A percentile compares a stretch with the other conserved stretches of the same genome.
phyloP scores from a whole-genome alignment of 2,113 vertebrate genomes.

The Callocephalon fimbriatum region DNA sequence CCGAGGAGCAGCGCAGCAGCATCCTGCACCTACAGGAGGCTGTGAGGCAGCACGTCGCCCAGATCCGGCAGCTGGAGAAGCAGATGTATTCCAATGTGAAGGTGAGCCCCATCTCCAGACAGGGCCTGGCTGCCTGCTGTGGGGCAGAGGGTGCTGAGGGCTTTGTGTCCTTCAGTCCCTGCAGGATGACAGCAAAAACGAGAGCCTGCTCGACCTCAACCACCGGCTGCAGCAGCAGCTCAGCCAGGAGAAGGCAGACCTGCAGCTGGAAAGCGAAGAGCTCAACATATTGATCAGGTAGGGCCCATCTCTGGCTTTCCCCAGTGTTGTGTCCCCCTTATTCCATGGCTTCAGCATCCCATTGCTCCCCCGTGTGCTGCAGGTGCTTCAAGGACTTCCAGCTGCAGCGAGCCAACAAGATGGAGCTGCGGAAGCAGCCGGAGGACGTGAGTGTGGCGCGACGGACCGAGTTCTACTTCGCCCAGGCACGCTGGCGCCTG shows the following conservation, averaged over 20 bases:
- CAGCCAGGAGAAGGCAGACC: constrained; percentile 91
- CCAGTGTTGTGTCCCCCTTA: fast-evolving
- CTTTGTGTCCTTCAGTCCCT: constrained; percentile 79
- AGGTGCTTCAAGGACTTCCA: constrained; percentile 99
- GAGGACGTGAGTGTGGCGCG: constrained; percentile 95
- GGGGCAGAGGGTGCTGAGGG: neutral
- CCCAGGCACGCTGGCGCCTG: constrained; percentile 95
- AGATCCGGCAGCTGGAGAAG: constrained; percentile 94
- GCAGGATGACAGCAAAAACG: constrained; percentile 87
- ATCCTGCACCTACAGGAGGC: constrained; percentile 96
- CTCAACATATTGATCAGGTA: constrained; percentile 98
- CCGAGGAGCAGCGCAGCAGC: constrained; percentile 96
- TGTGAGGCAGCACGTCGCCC: constrained; percentile 92
- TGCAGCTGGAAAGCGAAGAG: constrained; percentile 97
- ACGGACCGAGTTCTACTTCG: constrained; percentile 95
- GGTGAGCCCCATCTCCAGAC: constrained; percentile 61
- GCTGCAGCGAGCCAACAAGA: constrained; percentile 94
- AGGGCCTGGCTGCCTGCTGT: fast-evolving
- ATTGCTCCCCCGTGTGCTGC: neutral
- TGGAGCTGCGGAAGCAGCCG: constrained; percentile 93
- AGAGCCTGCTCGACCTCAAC: constrained; percentile 88
- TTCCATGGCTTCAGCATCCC: neutral
- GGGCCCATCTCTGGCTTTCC: neutral
- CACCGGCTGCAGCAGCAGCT: constrained; percentile 92
- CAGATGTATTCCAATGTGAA: constrained; percentile 97